A percentile compares a stretch with the other conserved stretches of the same genome.
phyloP scores from a whole-genome alignment of 2,888 invertebrate genomes.

The Callinectes sapidus region DNA sequence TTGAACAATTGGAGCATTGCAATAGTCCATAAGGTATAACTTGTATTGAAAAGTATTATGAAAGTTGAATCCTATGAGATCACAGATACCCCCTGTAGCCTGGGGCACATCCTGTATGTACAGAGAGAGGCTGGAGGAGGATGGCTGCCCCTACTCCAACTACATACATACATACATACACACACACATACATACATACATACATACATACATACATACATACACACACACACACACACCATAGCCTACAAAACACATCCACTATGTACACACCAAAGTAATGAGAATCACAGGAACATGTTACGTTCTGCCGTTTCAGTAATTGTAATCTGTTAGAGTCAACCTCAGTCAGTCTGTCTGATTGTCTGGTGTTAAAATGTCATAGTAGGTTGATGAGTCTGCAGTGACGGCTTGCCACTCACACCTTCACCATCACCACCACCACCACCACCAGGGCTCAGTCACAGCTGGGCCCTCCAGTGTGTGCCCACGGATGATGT shows the following conservation, averaged over 20 bases:
- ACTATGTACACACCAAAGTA: conserved; percentile 30
- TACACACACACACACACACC: conserved; percentile 16
- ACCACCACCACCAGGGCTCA: background rate
- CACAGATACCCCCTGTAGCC: background rate
- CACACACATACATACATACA: background rate
- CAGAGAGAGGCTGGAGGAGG: background rate
- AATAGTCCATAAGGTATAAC: background rate
- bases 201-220: background rate
- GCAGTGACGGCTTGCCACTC: background rate
- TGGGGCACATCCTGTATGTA: background rate
- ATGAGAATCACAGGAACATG: conserved; percentile 27
- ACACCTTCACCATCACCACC: background rate
- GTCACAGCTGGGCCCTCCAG: background rate
- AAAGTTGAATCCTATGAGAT: background rate
- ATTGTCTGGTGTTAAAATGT: background rate
- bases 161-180: background rate
- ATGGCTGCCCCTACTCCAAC: background rate
- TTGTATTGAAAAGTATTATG: background rate
- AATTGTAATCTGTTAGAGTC: background rate
- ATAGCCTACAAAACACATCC: conserved; percentile 9
- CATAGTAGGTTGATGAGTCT: background rate
- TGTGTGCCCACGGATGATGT: background rate
- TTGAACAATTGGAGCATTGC: background rate
- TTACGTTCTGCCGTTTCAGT: background rate
- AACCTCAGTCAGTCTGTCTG: background rate